phyloP scores from a whole-genome alignment of 2,888 invertebrate species.

The Nomada hirtipes region DNA sequence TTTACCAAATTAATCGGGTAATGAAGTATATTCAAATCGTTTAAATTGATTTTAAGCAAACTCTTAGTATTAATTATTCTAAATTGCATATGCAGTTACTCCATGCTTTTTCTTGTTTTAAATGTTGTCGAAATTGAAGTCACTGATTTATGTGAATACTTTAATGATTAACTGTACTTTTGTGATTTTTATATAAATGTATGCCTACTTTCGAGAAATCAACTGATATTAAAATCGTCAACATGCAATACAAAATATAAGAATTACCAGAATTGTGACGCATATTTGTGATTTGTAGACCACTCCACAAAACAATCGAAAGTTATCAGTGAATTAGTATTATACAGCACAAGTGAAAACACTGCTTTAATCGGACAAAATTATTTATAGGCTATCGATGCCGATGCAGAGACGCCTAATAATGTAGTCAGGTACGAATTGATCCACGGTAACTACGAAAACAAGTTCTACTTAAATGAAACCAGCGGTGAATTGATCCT shows the following conservation, averaged over 20 bases:
- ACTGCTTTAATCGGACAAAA: neutral
- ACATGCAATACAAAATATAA: no score
- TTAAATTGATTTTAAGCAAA: neutral
- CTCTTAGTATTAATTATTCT: neutral
- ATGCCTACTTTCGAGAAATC: no score
- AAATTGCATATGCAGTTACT: neutral
- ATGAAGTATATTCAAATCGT: no score
- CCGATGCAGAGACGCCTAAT: slow-evolving; percentile 93
- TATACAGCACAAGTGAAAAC: no score
- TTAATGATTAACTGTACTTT: neutral
- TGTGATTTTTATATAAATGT: neutral
- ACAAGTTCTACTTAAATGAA: slow-evolving; percentile 91
- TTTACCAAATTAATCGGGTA: neutral
- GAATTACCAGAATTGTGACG: no score
- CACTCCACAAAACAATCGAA: no score
- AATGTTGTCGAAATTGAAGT: neutral
- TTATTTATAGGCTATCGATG: slow-evolving; percentile 88
- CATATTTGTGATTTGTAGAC: no score
- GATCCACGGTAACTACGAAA: slow-evolving; percentile 90
- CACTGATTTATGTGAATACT: neutral
- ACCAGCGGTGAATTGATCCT: slow-evolving; percentile 91
- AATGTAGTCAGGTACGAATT: slow-evolving; percentile 94
- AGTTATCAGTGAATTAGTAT: no score
- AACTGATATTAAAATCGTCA: no score
- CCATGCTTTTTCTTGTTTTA: neutral